Evolutionary conservation across 2,797 vertebrate species (phyloP), one percentile per base, ranked within the genome.

Genomic region (Huso huso): DNA sequence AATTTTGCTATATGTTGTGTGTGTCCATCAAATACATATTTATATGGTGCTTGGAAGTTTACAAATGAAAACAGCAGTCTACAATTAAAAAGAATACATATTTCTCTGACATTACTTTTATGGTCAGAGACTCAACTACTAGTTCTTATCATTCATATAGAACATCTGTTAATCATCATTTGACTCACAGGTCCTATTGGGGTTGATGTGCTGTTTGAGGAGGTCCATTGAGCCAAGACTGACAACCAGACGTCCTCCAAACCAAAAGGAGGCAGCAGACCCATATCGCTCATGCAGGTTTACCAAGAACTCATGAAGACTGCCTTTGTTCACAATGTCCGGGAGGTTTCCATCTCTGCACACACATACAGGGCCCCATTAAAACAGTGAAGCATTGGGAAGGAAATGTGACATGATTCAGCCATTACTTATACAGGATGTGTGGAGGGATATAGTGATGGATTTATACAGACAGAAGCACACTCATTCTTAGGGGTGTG

Each of bases 221-320:
- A 91, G 88, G 10, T 88, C 83, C 49, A 94, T 80, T 0, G 92
- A 90, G 6, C 95, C 95, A 1, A 99, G 78, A 72, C 96, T 98
- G 81, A 98, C 93, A 66, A 97, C 95, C 5, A 94, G 94, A 8
- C 90, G 90, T 8, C 90, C 80, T 6, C 96, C 96, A 64, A 97
- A 98, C 96, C 96, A 99, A 82, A 98, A 98, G 0, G 96, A 97
- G 1, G 90, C 95, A 74, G 96, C 86, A 0, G 94, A 82, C 1
- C 96, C 96, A 1, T 92, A 94, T 73, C 89, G 86, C 73, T 93
- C 89, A 68, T 99, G 96, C 66, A 99, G 86, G 69, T 87, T 81
- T n/a, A 93, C 89, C 49, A 97, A 89, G 79, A 99, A 99, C 73
- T 95, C 93, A 0, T 98, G 95, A 63, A 99, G 82, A 72, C 95